phyloP scores from a whole-genome alignment of 2,113 vertebrate species.

The Callospermophilus lateralis region DNA sequence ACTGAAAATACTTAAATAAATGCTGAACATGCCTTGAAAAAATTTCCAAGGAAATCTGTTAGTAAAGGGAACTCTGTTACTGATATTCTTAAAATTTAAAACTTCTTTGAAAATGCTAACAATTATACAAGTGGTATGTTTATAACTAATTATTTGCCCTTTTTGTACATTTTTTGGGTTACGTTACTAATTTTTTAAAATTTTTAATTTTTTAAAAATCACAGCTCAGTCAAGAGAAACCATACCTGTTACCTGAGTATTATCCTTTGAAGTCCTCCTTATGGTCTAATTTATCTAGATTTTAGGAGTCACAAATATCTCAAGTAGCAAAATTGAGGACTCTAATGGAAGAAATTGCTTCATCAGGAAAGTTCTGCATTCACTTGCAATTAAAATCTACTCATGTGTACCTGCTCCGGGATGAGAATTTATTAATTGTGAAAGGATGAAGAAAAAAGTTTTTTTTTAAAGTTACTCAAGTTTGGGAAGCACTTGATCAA shows the following conservation, averaged over 20 bases:
- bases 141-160: background rate
- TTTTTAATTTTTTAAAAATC: background rate
- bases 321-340: conserved; percentile 1
- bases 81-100: background rate
- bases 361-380: conserved; percentile 25
- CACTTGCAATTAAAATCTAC: background rate
- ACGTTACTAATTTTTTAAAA: background rate
- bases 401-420: background rate
- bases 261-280: background rate
- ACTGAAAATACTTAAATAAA: conserved; percentile 14
- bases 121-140: background rate
- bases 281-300: conserved; percentile 52
- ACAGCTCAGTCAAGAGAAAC: background rate
- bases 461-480: background rate
- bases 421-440: background rate
- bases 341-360: background rate
- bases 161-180: conserved; percentile 27
- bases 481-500: background rate
- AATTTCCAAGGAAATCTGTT: background rate
- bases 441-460: background rate
- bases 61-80: background rate
- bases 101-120: conserved; percentile 18
- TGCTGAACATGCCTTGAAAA: background rate
- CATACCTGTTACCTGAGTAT: background rate
- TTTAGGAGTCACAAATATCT: conserved; percentile 40